These are phyloP conservation scores for Staurois parvus DNA, from an alignment of 2,797 vertebrate species.

Conservation along the genomic window DNA sequence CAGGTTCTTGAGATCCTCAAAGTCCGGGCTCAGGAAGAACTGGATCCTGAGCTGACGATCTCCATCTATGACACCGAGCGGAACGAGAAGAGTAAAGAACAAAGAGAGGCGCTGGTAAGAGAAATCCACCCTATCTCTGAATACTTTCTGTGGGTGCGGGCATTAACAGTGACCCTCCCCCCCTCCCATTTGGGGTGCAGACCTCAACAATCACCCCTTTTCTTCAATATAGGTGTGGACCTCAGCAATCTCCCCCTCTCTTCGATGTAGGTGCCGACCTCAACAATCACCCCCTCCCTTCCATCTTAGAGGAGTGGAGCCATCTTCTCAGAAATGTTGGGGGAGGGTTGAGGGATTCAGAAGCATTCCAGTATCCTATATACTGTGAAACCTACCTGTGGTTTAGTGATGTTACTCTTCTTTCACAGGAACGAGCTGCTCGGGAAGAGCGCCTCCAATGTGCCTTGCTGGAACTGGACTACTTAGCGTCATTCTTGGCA, in stretches of 20 bases:
- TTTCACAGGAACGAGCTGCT: constrained; percentile 68
- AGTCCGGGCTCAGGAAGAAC: constrained; percentile 75
- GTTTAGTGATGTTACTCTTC: constrained; percentile 7
- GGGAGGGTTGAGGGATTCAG: too few relatives aligned
- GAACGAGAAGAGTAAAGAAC: constrained; percentile 70
- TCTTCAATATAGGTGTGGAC: too few relatives aligned
- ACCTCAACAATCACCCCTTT: too few relatives aligned
- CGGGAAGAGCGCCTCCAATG: constrained; percentile 70
- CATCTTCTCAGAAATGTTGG: too few relatives aligned
- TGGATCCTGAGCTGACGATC: constrained; percentile 67
- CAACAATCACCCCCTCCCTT: too few relatives aligned
- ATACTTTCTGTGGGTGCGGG: too few relatives aligned
- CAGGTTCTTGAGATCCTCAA: constrained; percentile 79
- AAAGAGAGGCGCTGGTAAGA: constrained; percentile 75
- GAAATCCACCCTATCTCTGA: neutral
- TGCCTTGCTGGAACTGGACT: constrained; percentile 74
- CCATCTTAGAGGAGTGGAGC: too few relatives aligned
- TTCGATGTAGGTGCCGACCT: too few relatives aligned
- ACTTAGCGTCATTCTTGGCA: constrained; percentile 77
- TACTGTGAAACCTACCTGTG: constrained; percentile 59
- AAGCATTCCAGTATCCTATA: too few relatives aligned
- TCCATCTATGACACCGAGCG: constrained; percentile 77
- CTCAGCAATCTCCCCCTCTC: too few relatives aligned
- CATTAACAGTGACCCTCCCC: neutral
- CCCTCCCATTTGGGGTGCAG: neutral